These are phyloP conservation scores for Parnassius smintheus DNA, from an alignment of 2,888 invertebrate genomes.

Conservation along the genomic window DNA sequence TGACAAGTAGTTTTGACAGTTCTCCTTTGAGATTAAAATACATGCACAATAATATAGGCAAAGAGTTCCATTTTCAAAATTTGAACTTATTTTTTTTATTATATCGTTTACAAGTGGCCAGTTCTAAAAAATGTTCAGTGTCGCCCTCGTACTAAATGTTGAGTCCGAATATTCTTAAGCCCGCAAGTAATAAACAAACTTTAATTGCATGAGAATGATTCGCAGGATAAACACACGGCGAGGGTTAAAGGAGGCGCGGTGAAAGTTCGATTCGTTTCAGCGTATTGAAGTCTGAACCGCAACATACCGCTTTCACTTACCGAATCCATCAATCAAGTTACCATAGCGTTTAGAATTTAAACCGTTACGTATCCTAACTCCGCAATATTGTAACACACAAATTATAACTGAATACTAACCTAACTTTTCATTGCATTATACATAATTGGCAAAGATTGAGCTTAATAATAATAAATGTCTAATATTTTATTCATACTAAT, in stretches of 20 bases:
- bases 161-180: not conserved
- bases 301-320: constrained; percentile 17
- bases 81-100: too few species aligned
- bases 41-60: too few species aligned
- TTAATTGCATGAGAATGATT: constrained; percentile 22
- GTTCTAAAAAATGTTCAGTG: too few species aligned
- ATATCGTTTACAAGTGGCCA: too few species aligned
- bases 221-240: constrained; percentile 4
- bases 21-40: too few species aligned
- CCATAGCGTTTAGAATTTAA: not conserved
- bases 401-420: not conserved
- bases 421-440: too few species aligned
- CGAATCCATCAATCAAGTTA: constrained; percentile 19
- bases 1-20: too few species aligned
- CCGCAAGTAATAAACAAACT: constrained; percentile 5
- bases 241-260: not conserved
- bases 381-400: not conserved
- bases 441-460: too few species aligned
- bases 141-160: not conserved
- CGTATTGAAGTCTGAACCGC: constrained; percentile 18
- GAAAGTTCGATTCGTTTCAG: constrained; percentile 15
- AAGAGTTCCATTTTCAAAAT: too few species aligned
- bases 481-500: too few species aligned
- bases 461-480: too few species aligned
- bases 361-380: not conserved